Base-by-base conservation (phyloP, 2,888 invertebrate species). In the Periphyllus acericola region DNA sequence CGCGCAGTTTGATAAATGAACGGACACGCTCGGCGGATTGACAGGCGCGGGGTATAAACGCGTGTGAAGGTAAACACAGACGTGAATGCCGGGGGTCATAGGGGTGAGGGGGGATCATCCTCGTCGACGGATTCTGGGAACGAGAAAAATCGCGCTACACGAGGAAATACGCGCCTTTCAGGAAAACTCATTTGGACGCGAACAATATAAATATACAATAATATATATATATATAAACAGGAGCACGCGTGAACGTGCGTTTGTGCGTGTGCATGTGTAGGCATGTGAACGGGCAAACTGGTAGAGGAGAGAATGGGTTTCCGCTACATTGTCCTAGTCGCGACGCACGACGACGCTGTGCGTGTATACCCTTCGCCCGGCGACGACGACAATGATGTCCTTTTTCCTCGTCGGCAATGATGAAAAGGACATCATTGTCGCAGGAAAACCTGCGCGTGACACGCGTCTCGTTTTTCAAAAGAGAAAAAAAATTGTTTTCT, bases 371-470 rank as follows among this genome's bases (percentile, higher is more conserved):
- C 29, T 68, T 68, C 29, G 68, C 68, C 9, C 68, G 29, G 68
- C 68, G 68, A 68, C 68, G 68, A 68, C 68, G n/a, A 40, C 40
- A 68, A 52, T 29, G 76, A 68, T 68, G 81, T 68, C n/a, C 66
- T 32, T 81, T 81, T 68, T 81, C 29, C 68, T 14, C 46, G 46
- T 46, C 8, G 40, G 46, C 40, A 25, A 72, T 19, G 74, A 74
- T 60, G 83, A n/a, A n/a, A n/a, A n/a, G n/a, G n/a, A n/a, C n/a
- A n/a, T 83, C 34, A 55, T 83, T 75, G 60, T 83, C 83, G n/a
- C n/a, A n/a, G n/a, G n/a, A n/a, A n/a, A n/a, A n/a, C n/a, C 83
- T 83, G 83, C 74, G 36, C 6, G 36, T 75, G 83, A 83, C 83
- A 55, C n/a, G 5, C 25, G n/a, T 36, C n/a, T n/a, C n/a, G 5